A percentile compares a stretch with the other conserved stretches of the same genome.
phyloP scores from a whole-genome alignment of 2,113 vertebrate species.

The Oryzias javanicus region DNA sequence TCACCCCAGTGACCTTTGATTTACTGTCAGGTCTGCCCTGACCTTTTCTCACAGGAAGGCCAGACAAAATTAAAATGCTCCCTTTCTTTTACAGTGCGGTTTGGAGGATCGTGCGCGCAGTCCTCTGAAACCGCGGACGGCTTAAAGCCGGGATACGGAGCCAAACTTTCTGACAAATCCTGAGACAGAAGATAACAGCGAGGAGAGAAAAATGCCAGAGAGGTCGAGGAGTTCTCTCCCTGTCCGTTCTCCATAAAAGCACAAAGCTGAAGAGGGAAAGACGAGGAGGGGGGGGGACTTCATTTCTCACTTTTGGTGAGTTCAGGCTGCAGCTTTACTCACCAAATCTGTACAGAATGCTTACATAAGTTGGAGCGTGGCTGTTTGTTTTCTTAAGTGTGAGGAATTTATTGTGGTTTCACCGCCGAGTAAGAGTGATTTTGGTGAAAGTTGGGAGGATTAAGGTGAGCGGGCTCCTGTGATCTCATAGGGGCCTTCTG shows the following conservation, averaged over 20 bases:
- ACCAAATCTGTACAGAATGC: conserved; percentile 5
- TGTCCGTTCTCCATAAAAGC: conserved; percentile 48
- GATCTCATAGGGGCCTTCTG: conserved; percentile 14
- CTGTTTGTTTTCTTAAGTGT: conserved; percentile 29
- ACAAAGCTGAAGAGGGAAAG: conserved; percentile 27
- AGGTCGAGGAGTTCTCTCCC: conserved; percentile 27
- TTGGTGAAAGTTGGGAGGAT: conserved; percentile 3
- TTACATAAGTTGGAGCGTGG: conserved; percentile 2
- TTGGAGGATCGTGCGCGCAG: background rate
- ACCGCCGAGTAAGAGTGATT: background rate
- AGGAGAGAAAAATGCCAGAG: conserved; percentile 46
- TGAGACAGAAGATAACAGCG: conserved; percentile 36
- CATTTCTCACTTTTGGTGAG: background rate
- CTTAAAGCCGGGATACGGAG: conserved; percentile 2
- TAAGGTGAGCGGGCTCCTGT: background rate
- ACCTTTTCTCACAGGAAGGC: too few species aligned
- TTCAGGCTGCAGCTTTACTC: conserved; percentile 8
- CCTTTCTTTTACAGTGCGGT: too few species aligned
- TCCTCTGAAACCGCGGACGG: conserved; percentile 2
- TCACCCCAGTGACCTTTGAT: too few species aligned
- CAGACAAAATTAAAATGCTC: too few species aligned
- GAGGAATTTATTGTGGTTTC: conserved; percentile 40
- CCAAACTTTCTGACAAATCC: conserved; percentile 7
- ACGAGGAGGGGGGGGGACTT: conserved; percentile 3
- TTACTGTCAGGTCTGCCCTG: too few species aligned